Evolutionary conservation across 2,797 vertebrate species (phyloP), one percentile per base, ranked within the genome.

Genomic region (Gallirallus australis): DNA sequence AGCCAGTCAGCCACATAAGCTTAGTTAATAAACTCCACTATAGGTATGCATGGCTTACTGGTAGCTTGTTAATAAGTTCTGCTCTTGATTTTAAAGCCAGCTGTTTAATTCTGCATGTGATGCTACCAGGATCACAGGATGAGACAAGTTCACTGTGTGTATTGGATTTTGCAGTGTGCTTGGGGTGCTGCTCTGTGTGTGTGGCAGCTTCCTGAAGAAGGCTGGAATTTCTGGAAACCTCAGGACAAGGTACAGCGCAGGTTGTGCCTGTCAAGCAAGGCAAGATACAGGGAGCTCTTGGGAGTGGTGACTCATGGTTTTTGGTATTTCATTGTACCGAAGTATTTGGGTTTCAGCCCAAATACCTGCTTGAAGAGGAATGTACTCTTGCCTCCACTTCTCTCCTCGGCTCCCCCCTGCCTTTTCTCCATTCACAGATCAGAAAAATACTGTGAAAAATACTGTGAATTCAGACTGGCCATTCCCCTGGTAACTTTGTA

Each of bases 181-280:
- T 2, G 5, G n/a, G 21, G 18, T 50, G 33, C 33, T 12, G 9
- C 23, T 30, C 54, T 19, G 37, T 3, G 0, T 24, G 33, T 24
- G 61, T 16, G 40, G 33, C 60, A 73, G 40, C 68, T 76, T 68
- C 72, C 64, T 0, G 1, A 68, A 54, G 35, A 64, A 14, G 2
- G 35, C 5, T 1, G 59, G 45, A 6, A 11, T 47, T 71, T 33
- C 28, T 50, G 54, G 65, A 48, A 82, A 37, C 12, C 25, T 27
- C 31, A 35, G 33, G 50, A 8, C 2, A 15, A 9, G 8, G 16
- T 52, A 17, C 27, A 30, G 21, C 66, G 3, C 10, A 40, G 59
- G 30, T n/a, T 63, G 28, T 45, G 25, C 12, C 53, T 77, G 52
- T 73, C 68, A 35, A n/a, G 78, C 63, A 35, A 10, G n/a, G 86